Conservation (phyloP, 2,888 invertebrate genomes). For the Rhodophaea formosa region DNA sequence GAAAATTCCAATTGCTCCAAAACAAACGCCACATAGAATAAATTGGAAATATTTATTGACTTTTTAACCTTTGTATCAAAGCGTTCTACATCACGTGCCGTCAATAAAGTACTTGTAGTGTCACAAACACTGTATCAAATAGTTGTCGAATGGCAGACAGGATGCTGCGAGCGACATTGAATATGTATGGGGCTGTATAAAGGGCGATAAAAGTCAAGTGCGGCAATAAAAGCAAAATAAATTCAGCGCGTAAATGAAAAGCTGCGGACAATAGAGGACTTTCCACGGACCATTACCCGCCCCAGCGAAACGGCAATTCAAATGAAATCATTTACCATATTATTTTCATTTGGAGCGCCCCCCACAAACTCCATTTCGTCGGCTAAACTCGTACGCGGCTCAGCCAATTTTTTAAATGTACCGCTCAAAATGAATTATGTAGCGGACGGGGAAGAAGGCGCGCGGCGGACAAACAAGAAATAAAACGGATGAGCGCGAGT, state of each 20-base stretch:
- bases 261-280: constrained; percentile 62
- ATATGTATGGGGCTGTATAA: constrained; percentile 61
- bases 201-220: constrained; percentile 61
- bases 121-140: constrained; percentile 42
- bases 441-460: constrained; percentile 64
- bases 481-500: constrained; percentile 68
- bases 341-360: constrained; percentile 63
- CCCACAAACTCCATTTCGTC: constrained; percentile 67
- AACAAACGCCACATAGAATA: not conserved
- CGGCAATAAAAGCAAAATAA: constrained; percentile 58
- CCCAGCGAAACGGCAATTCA: constrained; percentile 62
- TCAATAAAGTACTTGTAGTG: constrained; percentile 36
- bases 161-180: constrained; percentile 53
- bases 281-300: constrained; percentile 67
- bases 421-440: constrained; percentile 79
- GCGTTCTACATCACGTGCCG: constrained; percentile 29
- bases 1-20: constrained; percentile 5
- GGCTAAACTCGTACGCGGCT: constrained; percentile 64
- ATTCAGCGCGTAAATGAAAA: constrained; percentile 66
- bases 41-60: constrained; percentile 1
- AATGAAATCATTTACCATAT: constrained; percentile 79
- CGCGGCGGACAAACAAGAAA: constrained; percentile 72
- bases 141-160: constrained; percentile 46
- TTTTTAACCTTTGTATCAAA: constrained; percentile 4
- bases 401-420: constrained; percentile 78